Base-by-base conservation (phyloP, 2,888 invertebrate species). In the Ophioninae sp. region DNA sequence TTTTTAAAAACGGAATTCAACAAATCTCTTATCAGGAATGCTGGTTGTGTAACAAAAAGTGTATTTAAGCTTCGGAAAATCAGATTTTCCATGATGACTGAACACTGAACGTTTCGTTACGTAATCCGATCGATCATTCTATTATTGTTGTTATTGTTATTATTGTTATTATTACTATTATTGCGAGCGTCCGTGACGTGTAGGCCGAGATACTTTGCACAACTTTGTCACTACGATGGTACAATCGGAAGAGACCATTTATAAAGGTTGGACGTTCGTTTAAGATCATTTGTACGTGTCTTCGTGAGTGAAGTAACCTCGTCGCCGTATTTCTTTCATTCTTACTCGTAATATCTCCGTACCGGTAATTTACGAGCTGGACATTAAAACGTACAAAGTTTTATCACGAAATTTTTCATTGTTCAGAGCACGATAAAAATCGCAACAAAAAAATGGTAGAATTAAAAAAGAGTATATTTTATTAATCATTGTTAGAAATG, bases 91-190 rank as follows among this genome's bases (percentile, higher is more conserved):
- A 50, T 20, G 30, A 7, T 13, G n/a, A 37, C 30, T 23, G 13
- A 39, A 41, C 44, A 10, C 61, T 41, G 17, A 30, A 30, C 8
- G 30, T 30, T 21, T 10, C 39, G 65, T 83, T 83, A 73, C 67
- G 83, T 65, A 83, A 83, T 73, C 72, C 17, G 64, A 76, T 67
- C 74, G n/a, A 67, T 61, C 44, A n/a, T 61, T 75, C 70, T 59
- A 76, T 81, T 75, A 64, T 69, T 76, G 59, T 74, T 82, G n/a
- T 67, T 17, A 23, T 68, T 61, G 8, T 23, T 61, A 30, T 30
- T 30, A 30, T 30, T 30, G 3, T 30, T 30, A 30, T 30, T 64
- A 23, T 65, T 20, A 39, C 41, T 20, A 37, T 41, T 57, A 57
- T 30, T 56, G 56, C 57, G 57, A 17, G 30, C 39, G 78, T 62